Base-by-base conservation (phyloP, 2,113 vertebrate genomes). In the Erythrocercus mccallii region DNA sequence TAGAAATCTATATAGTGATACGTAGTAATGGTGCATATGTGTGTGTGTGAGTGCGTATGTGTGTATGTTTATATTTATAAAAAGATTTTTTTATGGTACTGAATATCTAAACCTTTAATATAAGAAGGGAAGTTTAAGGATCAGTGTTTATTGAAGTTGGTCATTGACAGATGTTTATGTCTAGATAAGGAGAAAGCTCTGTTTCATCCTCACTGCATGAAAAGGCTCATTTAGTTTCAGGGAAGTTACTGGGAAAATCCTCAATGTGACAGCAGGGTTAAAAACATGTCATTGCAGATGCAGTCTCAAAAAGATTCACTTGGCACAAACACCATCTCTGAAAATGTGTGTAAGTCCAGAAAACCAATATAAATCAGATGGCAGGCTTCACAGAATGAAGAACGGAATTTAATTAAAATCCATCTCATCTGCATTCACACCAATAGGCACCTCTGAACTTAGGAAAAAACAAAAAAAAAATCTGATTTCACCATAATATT, bases 41-140 rank as follows among this genome's bases (percentile, higher is more conserved):
- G 25, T 19, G 9, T 27, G 11, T 6, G 4, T 10, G 2, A 10
- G 0, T 8, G 2, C 11, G 0, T n/a, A 1, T 35, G 5, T 48
- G 8, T 44, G 3, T 48, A 44, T 27, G 24, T 25, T 9, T 22
- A 10, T 35, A n/a, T 79, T 38, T 74, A 40, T 33, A 38, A 51
- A 33, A 20, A 50, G 1, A 11, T 22, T 53, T 64, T 66, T 60
- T 45, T 7, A 12, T 47, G n/a, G 4, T 20, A 10, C 5, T 51
- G 25, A 30, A 27, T 65, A 45, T 19, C 24, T 19, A 79, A 72
- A 27, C 3, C 2, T 42, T 50, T 74, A 31, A 47, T 79, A 64
- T 33, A 17, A 20, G 20, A 45, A 70, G 6, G 9, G 10, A 81
- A n/a, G 37, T 15, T 61, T 73, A 48, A 68, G 14, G 23, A 40